Evolutionary conservation across 2,113 vertebrate species (phyloP).

Genomic region (Australoheros scitulus): DNA sequence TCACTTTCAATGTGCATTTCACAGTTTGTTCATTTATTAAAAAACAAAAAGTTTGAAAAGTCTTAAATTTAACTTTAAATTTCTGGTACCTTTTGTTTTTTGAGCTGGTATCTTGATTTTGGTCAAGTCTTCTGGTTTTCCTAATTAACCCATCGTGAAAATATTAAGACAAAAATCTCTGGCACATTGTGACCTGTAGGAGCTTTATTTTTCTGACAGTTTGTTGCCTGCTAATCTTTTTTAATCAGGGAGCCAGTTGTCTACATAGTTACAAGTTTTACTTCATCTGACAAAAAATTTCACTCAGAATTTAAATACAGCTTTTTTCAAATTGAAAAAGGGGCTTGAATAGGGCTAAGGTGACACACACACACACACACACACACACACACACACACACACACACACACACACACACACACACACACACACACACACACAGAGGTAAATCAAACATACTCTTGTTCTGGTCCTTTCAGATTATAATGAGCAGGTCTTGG

Average conservation of each 20-base stretch:
- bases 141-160: neutral
- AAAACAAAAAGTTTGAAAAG: neutral
- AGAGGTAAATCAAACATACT: neutral
- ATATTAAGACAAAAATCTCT: neutral
- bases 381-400: neutral
- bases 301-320: conserved; percentile 34
- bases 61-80: neutral
- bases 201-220: neutral
- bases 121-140: too few relatives aligned
- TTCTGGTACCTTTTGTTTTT: too few relatives aligned
- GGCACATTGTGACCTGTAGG: neutral
- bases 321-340: conserved; percentile 45
- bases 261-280: conserved; percentile 17
- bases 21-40: neutral
- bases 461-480: neutral
- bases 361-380: too few relatives aligned
- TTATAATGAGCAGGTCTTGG: neutral
- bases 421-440: neutral
- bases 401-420: neutral
- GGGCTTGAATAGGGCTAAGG: conserved; percentile 35
- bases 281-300: conserved; percentile 22
- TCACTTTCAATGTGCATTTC: neutral
- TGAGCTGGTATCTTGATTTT: too few relatives aligned
- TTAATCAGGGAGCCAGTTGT: neutral
- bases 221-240: neutral